phyloP scores from a whole-genome alignment of 2,888 invertebrate genomes.

The Steinernema scapterisci region DNA sequence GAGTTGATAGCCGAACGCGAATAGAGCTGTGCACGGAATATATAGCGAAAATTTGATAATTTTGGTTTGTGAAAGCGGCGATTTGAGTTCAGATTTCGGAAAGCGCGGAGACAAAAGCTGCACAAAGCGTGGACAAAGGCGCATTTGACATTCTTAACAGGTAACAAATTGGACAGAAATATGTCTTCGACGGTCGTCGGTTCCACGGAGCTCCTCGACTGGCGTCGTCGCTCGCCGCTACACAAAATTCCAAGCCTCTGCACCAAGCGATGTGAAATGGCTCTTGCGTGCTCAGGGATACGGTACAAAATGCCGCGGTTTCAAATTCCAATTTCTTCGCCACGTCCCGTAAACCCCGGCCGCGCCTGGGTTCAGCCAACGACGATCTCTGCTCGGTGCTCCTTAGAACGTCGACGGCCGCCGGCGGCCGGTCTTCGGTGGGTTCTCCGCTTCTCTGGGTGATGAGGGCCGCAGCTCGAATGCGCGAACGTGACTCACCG shows the following conservation, averaged over 20 bases:
- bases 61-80: neutral
- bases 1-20: neutral
- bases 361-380: neutral
- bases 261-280: neutral
- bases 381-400: neutral
- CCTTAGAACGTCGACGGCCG: no score
- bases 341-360: neutral
- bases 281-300: neutral
- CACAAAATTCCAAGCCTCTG: conserved; percentile 1
- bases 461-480: no score
- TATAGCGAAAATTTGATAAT: no score
- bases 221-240: neutral
- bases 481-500: neutral
- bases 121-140: no score
- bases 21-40: no score
- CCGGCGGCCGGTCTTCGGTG: no score
- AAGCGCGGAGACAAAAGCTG: no score
- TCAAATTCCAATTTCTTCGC: conserved; percentile 3
- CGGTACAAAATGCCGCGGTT: conserved; percentile 11
- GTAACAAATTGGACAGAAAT: neutral
- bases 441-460: no score
- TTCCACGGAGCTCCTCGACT: neutral
- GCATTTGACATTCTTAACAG: no score
- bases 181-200: neutral
- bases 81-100: no score